Evolutionary conservation across 2,797 vertebrate genomes (phyloP), one percentile per base, ranked within the genome.

Genomic region (Pseudocheirus occidentalis): DNA sequence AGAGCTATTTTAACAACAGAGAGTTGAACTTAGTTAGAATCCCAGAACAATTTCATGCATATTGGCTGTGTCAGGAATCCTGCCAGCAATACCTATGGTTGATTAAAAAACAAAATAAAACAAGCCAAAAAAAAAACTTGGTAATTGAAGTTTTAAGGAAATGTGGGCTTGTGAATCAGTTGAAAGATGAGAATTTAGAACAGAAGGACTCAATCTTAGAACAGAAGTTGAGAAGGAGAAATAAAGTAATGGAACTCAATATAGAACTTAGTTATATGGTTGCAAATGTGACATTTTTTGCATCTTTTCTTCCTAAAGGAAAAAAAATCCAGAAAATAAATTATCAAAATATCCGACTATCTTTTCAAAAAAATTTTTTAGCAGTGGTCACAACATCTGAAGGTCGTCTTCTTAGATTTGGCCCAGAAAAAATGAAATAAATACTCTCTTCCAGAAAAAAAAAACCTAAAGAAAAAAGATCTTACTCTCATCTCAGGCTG

Each of bases 1-100:
- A 52, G 57, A 56, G 18, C 91, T 57, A 95, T 97, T 97, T 97
- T 95, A 96, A 96, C 56, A 94, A 18, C 31, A 95, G 52, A 0
- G 52, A 97, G 21, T 50, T 97, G 21, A 53, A 93, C 95, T 58
- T n/a, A 92, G 90, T 59, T 31, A 92, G 90, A 97, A 96, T 34
- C 55, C 28, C n/a, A 96, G 52, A 87, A 9, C 93, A 56, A 6
- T 46, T 95, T 52, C 62, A 12, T 94, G 55, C 24, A 66, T 81
- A 90, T 58, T 31, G 91, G 91, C n/a, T 87, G 34, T 58, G 50
- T 94, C 40, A 95, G 0, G 92, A 57, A 50, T 89, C 21, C 59
- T 95, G 57, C 66, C 59, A 81, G 92, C 27, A 92, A 94, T 95
- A 93, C 3, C 90, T 94, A 58, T 4, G 11, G 52, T 62, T 95